phyloP scores from a whole-genome alignment of 1,140 invertebrate genomes.

The Hycleus phaleratus region DNA sequence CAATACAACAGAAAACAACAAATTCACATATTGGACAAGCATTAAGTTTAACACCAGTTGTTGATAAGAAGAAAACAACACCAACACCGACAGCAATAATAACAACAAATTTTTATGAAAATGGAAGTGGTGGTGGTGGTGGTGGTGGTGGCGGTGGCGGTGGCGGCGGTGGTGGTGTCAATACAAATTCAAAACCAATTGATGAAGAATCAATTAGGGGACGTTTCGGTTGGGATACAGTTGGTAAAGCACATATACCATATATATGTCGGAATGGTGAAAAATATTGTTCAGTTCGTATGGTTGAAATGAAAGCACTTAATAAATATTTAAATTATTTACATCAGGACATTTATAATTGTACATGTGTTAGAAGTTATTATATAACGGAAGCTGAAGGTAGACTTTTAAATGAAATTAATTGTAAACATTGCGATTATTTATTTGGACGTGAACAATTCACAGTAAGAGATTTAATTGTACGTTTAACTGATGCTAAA shows the following conservation, averaged over 20 bases:
- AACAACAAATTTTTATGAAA: conserved; percentile 6
- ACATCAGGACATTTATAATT: conserved; percentile 76
- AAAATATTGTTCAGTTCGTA: conserved; percentile 83
- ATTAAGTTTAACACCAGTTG: conserved; percentile 34
- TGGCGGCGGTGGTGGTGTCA: too few relatives aligned
- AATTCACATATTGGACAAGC: conserved; percentile 31
- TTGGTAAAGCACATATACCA: conserved; percentile 79
- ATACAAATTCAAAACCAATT: conserved; percentile 26
- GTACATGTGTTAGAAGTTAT: conserved; percentile 85
- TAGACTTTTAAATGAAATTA: conserved; percentile 87
- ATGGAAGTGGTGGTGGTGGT: conserved; percentile 1
- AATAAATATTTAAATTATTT: conserved; percentile 76
- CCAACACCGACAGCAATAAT: conserved; percentile 9
- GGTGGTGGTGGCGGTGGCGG: not conserved
- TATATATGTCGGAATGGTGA: conserved; percentile 76
- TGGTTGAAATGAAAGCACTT: conserved; percentile 82
- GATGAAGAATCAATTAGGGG: conserved; percentile 78
- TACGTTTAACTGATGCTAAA: conserved; percentile 74
- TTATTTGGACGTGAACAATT: conserved; percentile 87
- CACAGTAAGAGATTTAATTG: conserved; percentile 81
- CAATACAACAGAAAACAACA: not conserved
- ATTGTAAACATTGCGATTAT: conserved; percentile 82
- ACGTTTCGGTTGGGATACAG: conserved; percentile 80
- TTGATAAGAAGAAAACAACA: too few relatives aligned
- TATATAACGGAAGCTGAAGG: conserved; percentile 88